A percentile compares a stretch with the other conserved stretches of the same genome.
Conservation (phyloP, 1,140 invertebrate genomes). For the Pygmarrhopalites habei region DNA sequence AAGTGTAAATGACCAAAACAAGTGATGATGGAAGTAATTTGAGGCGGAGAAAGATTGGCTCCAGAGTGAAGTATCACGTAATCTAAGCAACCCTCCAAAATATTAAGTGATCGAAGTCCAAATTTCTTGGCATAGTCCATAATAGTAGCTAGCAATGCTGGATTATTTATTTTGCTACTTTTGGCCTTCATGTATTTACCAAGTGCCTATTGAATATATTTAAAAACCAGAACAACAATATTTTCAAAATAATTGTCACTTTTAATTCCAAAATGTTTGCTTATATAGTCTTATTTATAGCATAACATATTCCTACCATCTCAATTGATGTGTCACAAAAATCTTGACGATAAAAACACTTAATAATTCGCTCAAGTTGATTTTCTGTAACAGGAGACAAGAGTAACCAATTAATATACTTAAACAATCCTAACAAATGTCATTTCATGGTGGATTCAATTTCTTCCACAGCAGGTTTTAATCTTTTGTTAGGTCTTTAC, state of each 20-base stretch:
- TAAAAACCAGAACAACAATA: too few species aligned
- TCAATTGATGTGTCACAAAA: constrained; percentile 45
- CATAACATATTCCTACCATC: too few species aligned
- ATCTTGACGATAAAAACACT: constrained; percentile 50
- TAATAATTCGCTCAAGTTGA: constrained; percentile 53
- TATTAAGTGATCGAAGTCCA: constrained; percentile 50
- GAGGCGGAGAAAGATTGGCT: constrained; percentile 47
- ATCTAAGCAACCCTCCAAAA: constrained; percentile 53
- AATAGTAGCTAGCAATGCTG: constrained; percentile 52
- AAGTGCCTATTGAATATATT: too few species aligned
- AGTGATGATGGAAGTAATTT: constrained; percentile 54
- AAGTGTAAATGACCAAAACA: constrained; percentile 58
- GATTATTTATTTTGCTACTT: constrained; percentile 46
- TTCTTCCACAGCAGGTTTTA: too few species aligned
- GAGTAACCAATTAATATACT: too few species aligned
- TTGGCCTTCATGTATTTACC: constrained; percentile 55
- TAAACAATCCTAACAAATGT: too few species aligned
- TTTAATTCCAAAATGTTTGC: too few species aligned
- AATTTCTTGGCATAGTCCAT: constrained; percentile 57
- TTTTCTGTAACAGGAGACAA: constrained; percentile 53
- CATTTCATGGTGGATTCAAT: too few species aligned
- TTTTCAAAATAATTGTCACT: too few species aligned
- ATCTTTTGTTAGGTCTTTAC: too few species aligned
- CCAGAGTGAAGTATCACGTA: constrained; percentile 52
- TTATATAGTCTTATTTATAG: too few species aligned